phyloP scores from a whole-genome alignment of 2,113 vertebrate species.

The Atherinomorus stipes region DNA sequence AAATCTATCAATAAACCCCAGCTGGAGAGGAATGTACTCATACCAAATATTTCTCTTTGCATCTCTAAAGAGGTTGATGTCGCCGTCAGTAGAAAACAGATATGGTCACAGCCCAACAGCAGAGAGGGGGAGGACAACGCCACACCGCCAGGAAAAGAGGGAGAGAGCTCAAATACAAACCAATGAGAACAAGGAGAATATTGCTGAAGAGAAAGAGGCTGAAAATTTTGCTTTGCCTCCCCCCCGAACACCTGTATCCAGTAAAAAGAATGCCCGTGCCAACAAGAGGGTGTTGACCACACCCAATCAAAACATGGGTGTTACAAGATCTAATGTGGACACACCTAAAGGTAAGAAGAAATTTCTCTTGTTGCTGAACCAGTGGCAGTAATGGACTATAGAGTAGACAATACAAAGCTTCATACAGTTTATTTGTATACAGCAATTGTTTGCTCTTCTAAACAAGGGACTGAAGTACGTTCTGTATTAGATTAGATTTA shows the following conservation, averaged over 20 bases:
- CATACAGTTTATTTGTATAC: constrained; percentile 33
- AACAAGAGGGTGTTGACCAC: constrained; percentile 75
- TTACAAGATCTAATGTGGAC: constrained; percentile 23
- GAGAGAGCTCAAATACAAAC: constrained; percentile 59
- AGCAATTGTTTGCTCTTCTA: constrained; percentile 57
- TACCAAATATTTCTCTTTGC: neutral
- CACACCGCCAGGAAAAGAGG: constrained; percentile 57
- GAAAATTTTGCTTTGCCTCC: constrained; percentile 82
- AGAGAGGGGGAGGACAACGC: constrained; percentile 41
- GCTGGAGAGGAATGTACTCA: neutral
- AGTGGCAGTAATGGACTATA: neutral
- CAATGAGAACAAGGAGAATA: constrained; percentile 88
- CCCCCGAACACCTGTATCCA: constrained; percentile 80
- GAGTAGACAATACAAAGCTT: neutral
- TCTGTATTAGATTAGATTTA: constrained; percentile 62
- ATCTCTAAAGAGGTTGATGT: constrained; percentile 54
- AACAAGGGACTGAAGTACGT: constrained; percentile 44
- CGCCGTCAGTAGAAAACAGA: constrained; percentile 58
- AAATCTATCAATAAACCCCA: neutral
- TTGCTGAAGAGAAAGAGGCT: constrained; percentile 66
- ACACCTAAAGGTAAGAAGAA: constrained; percentile 74
- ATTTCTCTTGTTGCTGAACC: neutral
- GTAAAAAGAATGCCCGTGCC: constrained; percentile 72
- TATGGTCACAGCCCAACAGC: constrained; percentile 39
- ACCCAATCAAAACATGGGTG: constrained; percentile 67